These are phyloP conservation scores for Lanistes nyassanus DNA, from an alignment of 1,140 invertebrate species.

Conservation along the genomic window DNA sequence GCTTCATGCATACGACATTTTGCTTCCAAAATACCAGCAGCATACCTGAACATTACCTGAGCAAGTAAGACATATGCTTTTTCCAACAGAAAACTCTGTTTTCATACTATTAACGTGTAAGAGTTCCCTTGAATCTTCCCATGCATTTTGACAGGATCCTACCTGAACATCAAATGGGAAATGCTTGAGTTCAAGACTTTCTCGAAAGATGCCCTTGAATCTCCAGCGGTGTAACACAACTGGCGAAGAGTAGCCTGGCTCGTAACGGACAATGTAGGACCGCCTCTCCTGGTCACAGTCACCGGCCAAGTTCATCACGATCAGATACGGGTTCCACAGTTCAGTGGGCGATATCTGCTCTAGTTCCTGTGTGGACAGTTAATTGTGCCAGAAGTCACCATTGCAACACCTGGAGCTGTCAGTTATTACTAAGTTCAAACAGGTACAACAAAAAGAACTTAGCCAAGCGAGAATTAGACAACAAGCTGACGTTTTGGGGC, in stretches of 20 bases:
- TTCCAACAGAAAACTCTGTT: too few relatives aligned
- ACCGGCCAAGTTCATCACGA: conserved; percentile 48
- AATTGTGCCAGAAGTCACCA: neutral
- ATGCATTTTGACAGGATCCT: too few relatives aligned
- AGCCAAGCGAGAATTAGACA: too few relatives aligned
- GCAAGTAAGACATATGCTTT: too few relatives aligned
- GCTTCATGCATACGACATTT: too few relatives aligned
- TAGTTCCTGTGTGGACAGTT: conserved; percentile 33
- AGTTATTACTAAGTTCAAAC: too few relatives aligned
- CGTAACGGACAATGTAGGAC: conserved; percentile 40
- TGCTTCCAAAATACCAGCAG: too few relatives aligned
- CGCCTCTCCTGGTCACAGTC: conserved; percentile 34
- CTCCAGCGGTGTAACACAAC: conserved; percentile 50
- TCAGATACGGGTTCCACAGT: conserved; percentile 48
- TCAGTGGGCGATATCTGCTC: conserved; percentile 27
- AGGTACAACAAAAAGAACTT: too few relatives aligned
- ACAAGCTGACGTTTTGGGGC: too few relatives aligned
- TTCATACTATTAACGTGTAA: too few relatives aligned
- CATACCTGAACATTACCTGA: too few relatives aligned
- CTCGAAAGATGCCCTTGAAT: conserved; percentile 56
- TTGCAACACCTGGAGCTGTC: neutral
- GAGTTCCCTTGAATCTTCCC: too few relatives aligned
- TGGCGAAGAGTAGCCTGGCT: conserved; percentile 41
- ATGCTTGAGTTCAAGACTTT: conserved; percentile 57
- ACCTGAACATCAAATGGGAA: conserved; percentile 64